phyloP scores from a whole-genome alignment of 1,140 invertebrate species.

The Diprion similis region DNA sequence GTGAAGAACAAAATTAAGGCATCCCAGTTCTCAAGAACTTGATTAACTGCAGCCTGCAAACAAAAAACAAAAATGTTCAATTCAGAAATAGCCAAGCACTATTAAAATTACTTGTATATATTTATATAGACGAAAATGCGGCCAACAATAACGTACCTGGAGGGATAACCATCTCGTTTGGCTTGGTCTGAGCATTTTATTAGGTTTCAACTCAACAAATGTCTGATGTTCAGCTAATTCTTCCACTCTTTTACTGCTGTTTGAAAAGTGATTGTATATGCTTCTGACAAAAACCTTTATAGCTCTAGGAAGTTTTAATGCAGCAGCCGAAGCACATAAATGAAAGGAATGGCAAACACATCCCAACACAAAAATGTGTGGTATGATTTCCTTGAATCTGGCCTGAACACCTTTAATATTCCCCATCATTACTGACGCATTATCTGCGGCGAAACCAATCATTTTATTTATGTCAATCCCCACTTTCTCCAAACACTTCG shows the following conservation, averaged over 20 bases:
- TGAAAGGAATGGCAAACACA: slow-evolving; percentile 21
- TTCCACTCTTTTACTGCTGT: slow-evolving; percentile 24
- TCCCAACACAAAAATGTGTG: slow-evolving; percentile 20
- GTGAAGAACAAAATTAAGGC: slow-evolving; percentile 21
- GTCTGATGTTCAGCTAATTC: slow-evolving; percentile 24
- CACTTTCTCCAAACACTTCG: background rate
- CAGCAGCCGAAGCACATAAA: slow-evolving; percentile 19
- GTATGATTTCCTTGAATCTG: slow-evolving; percentile 17
- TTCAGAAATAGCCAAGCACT: background rate
- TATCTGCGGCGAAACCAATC: slow-evolving; percentile 21
- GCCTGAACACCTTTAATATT: slow-evolving; percentile 16
- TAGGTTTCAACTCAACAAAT: slow-evolving; percentile 27
- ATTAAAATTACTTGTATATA: no score
- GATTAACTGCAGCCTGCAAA: slow-evolving; percentile 20
- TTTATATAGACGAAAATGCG: background rate
- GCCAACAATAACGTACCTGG: slow-evolving; percentile 12
- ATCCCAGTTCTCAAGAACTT: slow-evolving; percentile 18
- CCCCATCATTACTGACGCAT: slow-evolving; percentile 21
- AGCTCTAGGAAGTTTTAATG: slow-evolving; percentile 15
- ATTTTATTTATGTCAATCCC: slow-evolving; percentile 14
- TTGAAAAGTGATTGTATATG: slow-evolving; percentile 21
- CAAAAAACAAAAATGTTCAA: background rate
- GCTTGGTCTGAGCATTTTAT: slow-evolving; percentile 28
- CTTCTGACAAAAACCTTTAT: slow-evolving; percentile 10
- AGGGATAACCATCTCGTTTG: slow-evolving; percentile 31